Evolutionary conservation across 2,113 vertebrate genomes (phyloP).

Genomic region (Colinus virginianus): DNA sequence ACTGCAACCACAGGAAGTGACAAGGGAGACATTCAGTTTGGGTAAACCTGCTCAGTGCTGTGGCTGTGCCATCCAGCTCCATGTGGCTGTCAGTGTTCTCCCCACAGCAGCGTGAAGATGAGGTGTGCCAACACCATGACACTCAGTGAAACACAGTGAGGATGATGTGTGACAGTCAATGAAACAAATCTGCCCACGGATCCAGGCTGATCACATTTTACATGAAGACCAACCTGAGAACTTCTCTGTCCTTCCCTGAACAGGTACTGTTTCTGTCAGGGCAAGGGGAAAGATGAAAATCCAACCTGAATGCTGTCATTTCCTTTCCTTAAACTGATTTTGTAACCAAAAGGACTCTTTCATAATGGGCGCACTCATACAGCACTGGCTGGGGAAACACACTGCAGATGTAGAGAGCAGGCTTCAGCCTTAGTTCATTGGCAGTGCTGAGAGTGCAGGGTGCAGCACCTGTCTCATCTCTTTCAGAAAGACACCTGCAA

Average conservation of each 20-base stretch:
- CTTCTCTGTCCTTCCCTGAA: not conserved
- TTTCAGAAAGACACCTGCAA: not conserved
- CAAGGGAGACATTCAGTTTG: not conserved
- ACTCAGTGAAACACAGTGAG: not conserved
- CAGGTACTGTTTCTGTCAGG: accelerated
- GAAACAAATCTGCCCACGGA: not conserved
- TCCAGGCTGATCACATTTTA: not conserved
- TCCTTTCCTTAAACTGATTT: not conserved
- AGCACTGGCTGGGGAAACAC: not conserved
- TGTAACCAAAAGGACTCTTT: not conserved
- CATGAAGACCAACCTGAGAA: not conserved
- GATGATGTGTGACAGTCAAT: accelerated
- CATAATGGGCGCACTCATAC: accelerated
- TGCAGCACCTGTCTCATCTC: not conserved
- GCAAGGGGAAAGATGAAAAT: not conserved
- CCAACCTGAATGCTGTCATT: not conserved
- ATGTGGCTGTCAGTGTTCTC: not conserved
- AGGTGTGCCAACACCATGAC: accelerated
- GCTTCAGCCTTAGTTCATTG: not conserved
- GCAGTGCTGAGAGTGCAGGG: not conserved
- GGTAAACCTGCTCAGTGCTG: not conserved
- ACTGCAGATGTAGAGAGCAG: not conserved
- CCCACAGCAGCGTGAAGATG: accelerated
- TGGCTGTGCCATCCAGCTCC: not conserved
- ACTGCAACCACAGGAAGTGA: not conserved